phyloP scores from a whole-genome alignment of 2,888 invertebrate genomes.

The Chesias legatella region DNA sequence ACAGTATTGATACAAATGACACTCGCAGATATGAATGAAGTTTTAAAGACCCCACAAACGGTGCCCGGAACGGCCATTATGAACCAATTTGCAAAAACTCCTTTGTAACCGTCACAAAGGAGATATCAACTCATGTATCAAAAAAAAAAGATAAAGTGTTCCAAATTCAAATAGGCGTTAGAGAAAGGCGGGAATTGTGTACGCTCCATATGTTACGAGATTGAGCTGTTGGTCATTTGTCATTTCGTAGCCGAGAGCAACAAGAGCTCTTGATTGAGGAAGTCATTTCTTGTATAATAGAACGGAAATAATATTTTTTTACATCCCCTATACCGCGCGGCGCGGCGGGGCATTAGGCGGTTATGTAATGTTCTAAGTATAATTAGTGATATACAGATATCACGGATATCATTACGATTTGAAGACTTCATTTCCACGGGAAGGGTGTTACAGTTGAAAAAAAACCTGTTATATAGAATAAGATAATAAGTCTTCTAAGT shows the following conservation, averaged over 20 bases:
- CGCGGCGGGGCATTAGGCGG: slow-evolving; percentile 60
- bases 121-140: slow-evolving; percentile 62
- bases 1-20: slow-evolving; percentile 56
- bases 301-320: slow-evolving; percentile 76
- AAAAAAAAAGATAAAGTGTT: slow-evolving; percentile 53
- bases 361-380: slow-evolving; percentile 43
- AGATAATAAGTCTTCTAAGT: too few relatives aligned
- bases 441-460: too few relatives aligned
- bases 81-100: slow-evolving; percentile 72
- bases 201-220: slow-evolving; percentile 73
- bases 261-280: slow-evolving; percentile 72
- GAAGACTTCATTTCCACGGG: slow-evolving; percentile 16
- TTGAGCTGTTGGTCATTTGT: slow-evolving; percentile 75
- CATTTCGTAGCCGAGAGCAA: slow-evolving; percentile 50
- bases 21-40: slow-evolving; percentile 69
- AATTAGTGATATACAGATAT: slow-evolving; percentile 33
- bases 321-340: slow-evolving; percentile 51
- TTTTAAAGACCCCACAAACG: slow-evolving; percentile 51
- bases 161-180: slow-evolving; percentile 57
- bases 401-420: slow-evolving; percentile 20
- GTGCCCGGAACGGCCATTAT: slow-evolving; percentile 53
- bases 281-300: slow-evolving; percentile 71
- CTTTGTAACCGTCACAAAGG: slow-evolving; percentile 72
- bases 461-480: too few relatives aligned
- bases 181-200: slow-evolving; percentile 53